Conservation (phyloP, 2,888 invertebrate genomes). For the Leucoptera coffeella region DNA sequence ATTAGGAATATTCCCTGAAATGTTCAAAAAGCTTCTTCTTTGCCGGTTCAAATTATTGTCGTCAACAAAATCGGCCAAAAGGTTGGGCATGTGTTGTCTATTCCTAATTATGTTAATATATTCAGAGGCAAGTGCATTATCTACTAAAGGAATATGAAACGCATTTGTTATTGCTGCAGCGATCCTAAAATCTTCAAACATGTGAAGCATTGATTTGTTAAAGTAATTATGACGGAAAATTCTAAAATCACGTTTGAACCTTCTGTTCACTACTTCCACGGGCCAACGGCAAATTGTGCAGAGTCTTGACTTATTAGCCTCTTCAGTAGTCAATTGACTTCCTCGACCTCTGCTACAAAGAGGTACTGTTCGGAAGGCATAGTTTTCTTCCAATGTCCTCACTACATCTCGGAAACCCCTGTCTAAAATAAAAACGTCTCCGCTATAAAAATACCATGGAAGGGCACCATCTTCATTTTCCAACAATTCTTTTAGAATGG, state of each 20-base stretch:
- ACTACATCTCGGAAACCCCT: conserved; percentile 1
- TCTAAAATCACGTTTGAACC: conserved; percentile 3
- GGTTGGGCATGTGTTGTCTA: conserved; percentile 3
- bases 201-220: conserved; percentile 1
- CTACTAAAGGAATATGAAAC: not conserved
- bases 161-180: conserved; percentile 2
- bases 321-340: conserved; percentile 1
- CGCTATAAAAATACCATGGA: too few relatives aligned
- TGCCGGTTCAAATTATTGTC: conserved; percentile 4
- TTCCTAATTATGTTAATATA: conserved; percentile 4
- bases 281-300: conserved; percentile 4
- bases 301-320: conserved; percentile 3
- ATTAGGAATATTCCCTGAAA: conserved; percentile 2
- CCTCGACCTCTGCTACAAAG: too few relatives aligned
- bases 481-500: conserved; percentile 6
- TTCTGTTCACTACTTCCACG: conserved; percentile 3
- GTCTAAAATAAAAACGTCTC: too few relatives aligned
- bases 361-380: too few relatives aligned
- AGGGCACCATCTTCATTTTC: conserved; percentile 2
- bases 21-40: conserved; percentile 3
- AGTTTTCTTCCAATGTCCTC: not conserved
- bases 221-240: conserved; percentile 3
- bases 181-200: conserved; percentile 3
- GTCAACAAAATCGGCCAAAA: conserved; percentile 4
- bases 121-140: conserved; percentile 1